Conservation (phyloP, 2,888 invertebrate species). For the Sipha maydis region DNA sequence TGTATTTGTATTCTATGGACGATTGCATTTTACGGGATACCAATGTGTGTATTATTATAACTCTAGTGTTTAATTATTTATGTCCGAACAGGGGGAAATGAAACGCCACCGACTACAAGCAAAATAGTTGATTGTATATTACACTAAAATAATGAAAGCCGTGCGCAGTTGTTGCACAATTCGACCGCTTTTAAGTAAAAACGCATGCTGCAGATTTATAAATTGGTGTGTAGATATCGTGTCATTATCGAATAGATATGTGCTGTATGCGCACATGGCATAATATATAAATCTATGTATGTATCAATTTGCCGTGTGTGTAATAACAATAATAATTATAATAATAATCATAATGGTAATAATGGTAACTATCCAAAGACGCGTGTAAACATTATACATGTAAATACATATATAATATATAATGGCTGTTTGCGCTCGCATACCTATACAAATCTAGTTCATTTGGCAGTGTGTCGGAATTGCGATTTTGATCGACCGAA, state of each 20-base stretch:
- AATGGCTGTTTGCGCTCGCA: not conserved
- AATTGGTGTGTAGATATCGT: conserved; percentile 36
- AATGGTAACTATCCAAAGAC: not conserved
- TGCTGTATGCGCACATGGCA: not conserved
- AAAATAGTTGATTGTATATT: not conserved
- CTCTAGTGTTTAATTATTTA: too few relatives aligned
- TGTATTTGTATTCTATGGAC: too few relatives aligned
- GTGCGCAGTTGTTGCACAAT: not conserved
- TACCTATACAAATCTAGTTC: conserved; percentile 15
- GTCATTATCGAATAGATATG: conserved; percentile 30
- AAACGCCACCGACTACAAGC: not conserved
- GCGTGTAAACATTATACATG: not conserved
- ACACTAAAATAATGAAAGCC: not conserved
- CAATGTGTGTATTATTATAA: too few relatives aligned
- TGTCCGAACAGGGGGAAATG: not conserved
- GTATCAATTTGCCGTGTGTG: not conserved
- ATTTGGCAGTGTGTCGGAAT: conserved; percentile 3
- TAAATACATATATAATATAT: not conserved
- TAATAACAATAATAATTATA: conserved; percentile 24
- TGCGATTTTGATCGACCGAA: conserved; percentile 36
- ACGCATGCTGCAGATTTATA: not conserved
- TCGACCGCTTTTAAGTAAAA: not conserved
- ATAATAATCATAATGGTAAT: not conserved
- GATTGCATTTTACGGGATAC: too few relatives aligned
- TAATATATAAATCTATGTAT: not conserved